Percentiles rank a stretch among this genome's conserved stretches.
These are phyloP conservation scores for Lates japonicus DNA, from an alignment of 2,797 vertebrate species.

Conservation along the genomic window DNA sequence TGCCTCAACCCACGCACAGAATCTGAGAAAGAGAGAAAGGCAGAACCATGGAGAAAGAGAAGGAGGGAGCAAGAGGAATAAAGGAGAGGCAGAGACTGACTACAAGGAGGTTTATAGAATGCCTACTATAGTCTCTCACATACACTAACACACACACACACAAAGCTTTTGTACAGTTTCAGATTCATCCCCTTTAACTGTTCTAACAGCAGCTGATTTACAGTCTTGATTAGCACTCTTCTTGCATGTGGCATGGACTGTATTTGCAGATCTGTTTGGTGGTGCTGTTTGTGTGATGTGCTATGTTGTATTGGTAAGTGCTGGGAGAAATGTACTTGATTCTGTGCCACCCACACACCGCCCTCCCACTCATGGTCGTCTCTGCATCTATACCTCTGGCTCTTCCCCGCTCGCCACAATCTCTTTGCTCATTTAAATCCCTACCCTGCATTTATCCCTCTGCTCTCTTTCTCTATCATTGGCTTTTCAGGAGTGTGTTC, in stretches of 20 bases:
- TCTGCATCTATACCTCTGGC: conserved; percentile 88
- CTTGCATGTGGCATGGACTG: conserved; percentile 68
- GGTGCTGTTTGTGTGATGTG: conserved; percentile 81
- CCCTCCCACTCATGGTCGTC: conserved; percentile 86
- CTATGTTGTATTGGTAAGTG: conserved; percentile 86
- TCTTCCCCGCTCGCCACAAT: conserved; percentile 85
- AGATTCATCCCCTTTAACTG: conserved; percentile 36
- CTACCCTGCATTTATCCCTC: conserved; percentile 83
- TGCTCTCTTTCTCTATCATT: conserved; percentile 51
- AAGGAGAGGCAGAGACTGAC: conserved; percentile 70
- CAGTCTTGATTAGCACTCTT: conserved; percentile 56
- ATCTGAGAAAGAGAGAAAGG: conserved; percentile 87
- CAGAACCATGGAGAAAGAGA: conserved; percentile 77
- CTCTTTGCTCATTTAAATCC: conserved; percentile 84
- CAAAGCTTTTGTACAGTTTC: conserved; percentile 40
- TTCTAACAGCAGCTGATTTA: conserved; percentile 52
- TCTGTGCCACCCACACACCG: conserved; percentile 87
- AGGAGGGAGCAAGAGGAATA: conserved; percentile 74
- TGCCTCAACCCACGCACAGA: conserved; percentile 90
- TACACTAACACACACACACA: conserved; percentile 11
- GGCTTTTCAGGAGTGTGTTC: conserved; percentile 69
- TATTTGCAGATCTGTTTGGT: conserved; percentile 72
- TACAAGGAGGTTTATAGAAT: conserved; percentile 74
- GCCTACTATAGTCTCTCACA: conserved; percentile 56
- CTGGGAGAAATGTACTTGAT: conserved; percentile 89